phyloP scores from a whole-genome alignment of 2,888 invertebrate genomes.

The Acrocera orbiculus region DNA sequence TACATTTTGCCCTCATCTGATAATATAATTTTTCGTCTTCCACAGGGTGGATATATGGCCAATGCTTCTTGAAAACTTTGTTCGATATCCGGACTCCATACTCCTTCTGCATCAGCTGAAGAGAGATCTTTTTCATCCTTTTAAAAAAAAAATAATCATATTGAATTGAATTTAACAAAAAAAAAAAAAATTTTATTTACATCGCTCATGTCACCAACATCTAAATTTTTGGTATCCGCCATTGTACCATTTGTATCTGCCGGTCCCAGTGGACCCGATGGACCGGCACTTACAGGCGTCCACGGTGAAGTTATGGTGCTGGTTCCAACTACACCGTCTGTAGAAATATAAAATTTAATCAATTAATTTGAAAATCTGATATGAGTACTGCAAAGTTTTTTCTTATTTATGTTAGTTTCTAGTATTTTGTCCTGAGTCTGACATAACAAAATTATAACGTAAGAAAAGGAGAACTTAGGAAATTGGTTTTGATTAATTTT shows the following conservation, averaged over 20 bases:
- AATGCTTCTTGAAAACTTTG: conserved; percentile 99
- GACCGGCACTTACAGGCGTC: conserved; percentile 76
- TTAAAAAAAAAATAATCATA: too few relatives aligned
- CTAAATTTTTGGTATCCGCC: conserved; percentile 78
- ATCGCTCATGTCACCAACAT: conserved; percentile 84
- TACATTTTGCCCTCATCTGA: conserved; percentile 99
- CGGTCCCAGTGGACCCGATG: conserved; percentile 38
- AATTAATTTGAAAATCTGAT: too few relatives aligned
- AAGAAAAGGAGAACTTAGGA: too few relatives aligned
- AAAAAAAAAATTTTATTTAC: conserved; percentile 34
- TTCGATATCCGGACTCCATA: conserved; percentile 99
- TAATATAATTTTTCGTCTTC: conserved; percentile 96
- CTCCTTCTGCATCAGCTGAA: conserved; percentile 97
- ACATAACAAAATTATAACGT: too few relatives aligned
- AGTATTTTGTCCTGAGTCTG: too few relatives aligned
- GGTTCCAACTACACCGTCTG: conserved; percentile 57
- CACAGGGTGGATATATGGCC: conserved; percentile 99
- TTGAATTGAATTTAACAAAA: not conserved
- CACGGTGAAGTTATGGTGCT: conserved; percentile 95
- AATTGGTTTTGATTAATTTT: too few relatives aligned
- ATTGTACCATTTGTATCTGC: conserved; percentile 86
- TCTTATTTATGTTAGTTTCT: too few relatives aligned
- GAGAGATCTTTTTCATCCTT: conserved; percentile 78
- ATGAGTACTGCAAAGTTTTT: too few relatives aligned
- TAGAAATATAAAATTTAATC: conserved; percentile 21